A percentile compares a stretch with the other conserved stretches of the same genome.
phyloP scores from a whole-genome alignment of 2,113 vertebrate genomes.

The Romanogobio albipinnatus region DNA sequence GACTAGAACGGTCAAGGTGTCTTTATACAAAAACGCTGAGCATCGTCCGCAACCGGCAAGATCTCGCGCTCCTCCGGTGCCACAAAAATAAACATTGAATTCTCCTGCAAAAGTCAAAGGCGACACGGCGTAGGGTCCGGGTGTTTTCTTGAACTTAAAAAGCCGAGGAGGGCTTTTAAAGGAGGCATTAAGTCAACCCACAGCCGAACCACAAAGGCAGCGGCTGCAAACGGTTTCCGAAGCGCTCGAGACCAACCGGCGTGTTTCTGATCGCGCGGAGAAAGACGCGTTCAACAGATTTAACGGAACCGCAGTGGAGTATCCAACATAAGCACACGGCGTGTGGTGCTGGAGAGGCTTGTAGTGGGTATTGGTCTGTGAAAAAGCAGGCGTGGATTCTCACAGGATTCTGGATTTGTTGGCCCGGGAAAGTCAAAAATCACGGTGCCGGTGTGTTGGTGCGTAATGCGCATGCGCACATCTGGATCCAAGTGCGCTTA shows the following conservation, averaged over 20 bases:
- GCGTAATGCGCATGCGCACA: constrained; percentile 20
- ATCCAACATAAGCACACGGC: constrained; percentile 9
- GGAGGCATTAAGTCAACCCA: constrained; percentile 37
- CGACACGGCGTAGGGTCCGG: neutral
- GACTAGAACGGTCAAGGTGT: neutral
- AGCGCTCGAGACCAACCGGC: constrained; percentile 5
- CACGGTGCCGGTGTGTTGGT: constrained; percentile 17
- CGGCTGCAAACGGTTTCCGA: neutral
- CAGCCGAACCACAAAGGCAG: neutral
- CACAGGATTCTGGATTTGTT: constrained; percentile 33
- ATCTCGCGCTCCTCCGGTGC: constrained; percentile 26
- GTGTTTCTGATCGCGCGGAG: neutral
- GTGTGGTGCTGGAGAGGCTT: constrained; percentile 14
- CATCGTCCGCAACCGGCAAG: constrained; percentile 31
- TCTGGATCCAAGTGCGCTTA: neutral
- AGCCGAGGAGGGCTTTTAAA: neutral
- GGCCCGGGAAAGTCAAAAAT: constrained; percentile 37
- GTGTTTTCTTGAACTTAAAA: constrained; percentile 42
- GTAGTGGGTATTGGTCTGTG: constrained; percentile 7
- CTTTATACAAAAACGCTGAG: neutral
- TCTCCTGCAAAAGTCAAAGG: constrained; percentile 34
- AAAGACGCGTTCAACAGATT: constrained; percentile 34
- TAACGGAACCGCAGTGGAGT: constrained; percentile 35
- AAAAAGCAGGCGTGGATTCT: constrained; percentile 45
- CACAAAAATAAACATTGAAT: constrained; percentile 28